These are phyloP conservation scores for Aphidius colemani DNA, from an alignment of 2,888 invertebrate species.

Conservation along the genomic window DNA sequence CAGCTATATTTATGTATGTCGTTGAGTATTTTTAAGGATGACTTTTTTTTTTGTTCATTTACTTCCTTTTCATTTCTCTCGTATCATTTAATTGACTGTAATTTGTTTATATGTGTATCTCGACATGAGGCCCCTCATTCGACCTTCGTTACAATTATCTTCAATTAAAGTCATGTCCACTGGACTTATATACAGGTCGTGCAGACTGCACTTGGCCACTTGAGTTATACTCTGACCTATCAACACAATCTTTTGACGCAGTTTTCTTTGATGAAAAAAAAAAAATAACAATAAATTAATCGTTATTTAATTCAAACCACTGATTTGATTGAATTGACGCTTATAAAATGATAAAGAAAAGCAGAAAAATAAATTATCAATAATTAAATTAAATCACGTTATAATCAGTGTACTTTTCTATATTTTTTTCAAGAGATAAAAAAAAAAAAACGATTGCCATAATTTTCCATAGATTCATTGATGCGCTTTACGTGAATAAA, in stretches of 20 bases:
- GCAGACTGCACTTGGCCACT: conserved; percentile 44
- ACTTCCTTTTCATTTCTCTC: conserved; percentile 16
- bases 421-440: background rate
- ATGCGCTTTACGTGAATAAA: background rate
- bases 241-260: background rate
- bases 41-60: conserved; percentile 5
- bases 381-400: conserved; percentile 38
- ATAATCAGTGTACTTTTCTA: background rate
- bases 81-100: no score
- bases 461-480: background rate
- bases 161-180: conserved; percentile 53
- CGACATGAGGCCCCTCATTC: conserved; percentile 44
- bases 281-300: conserved; percentile 4
- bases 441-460: background rate
- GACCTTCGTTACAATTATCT: conserved; percentile 57
- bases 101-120: conserved; percentile 20
- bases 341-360: no score
- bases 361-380: background rate
- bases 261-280: conserved; percentile 28
- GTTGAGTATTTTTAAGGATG: background rate
- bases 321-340: no score
- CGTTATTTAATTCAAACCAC: no score
- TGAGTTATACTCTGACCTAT: background rate
- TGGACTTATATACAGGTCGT: conserved; percentile 44
- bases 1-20: no score